Evolutionary conservation across 2,888 invertebrate species (phyloP), one percentile per base, ranked within the genome.

Genomic region (Agrochola lota): DNA sequence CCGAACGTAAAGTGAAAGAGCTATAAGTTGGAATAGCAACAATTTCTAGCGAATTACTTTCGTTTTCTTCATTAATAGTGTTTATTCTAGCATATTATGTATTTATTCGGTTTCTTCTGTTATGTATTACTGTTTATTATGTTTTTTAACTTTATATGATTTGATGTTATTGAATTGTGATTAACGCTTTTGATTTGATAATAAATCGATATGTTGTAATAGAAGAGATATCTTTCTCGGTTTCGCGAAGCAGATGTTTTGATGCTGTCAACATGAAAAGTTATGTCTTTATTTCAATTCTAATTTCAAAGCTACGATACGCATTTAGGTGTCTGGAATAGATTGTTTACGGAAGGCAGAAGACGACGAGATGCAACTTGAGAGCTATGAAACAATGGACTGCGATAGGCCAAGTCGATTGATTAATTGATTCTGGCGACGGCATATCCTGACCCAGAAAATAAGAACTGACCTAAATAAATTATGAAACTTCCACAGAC

Each of bases 1-100:
- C 43, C 75, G 26, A 66, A 64, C n/a, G 40, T 52, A 23, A 89
- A 89, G 89, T 67, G 77, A 77, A 64, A 60, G 59, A 71, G 57
- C 77, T 78, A 81, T 82, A 71, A 71, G 62, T 68, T 79, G 68
- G 40, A 77, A 74, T 66, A 59, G 75, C 75, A 64, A 30, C 74
- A 46, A 71, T 87, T 84, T 85, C 79, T 85, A 72, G 20, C 52
- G 57, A 73, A 79, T 71, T 76, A 87, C 89, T 88, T 89, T 89
- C 88, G 17, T 80, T 88, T 88, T 84, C 52, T 60, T 66, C 71
- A 67, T 64, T 76, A 80, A 74, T 79, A 74, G 35, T 73, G 59
- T 80, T 79, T 74, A 76, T 76, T 74, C n/a, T 71, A 57, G 66
- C 30, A 57, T 70, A 77, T 77, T 81, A 81, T 75, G 79, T 74